Conservation (phyloP, 2,113 vertebrate species). For the Phyllopteryx taeniolatus region DNA sequence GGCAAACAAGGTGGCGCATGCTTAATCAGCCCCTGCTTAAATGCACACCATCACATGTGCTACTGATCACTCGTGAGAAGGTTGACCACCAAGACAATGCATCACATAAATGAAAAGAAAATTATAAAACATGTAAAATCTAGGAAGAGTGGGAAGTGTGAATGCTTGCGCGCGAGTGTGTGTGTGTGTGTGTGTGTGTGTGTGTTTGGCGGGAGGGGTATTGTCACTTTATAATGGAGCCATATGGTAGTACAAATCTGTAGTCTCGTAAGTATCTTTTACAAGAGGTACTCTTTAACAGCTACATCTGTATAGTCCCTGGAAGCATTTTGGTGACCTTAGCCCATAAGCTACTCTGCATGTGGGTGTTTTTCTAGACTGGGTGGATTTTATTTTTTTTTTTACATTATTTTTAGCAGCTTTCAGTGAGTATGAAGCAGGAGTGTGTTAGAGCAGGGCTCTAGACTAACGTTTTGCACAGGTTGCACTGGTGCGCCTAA, state of each 20-base stretch:
- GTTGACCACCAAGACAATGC: constrained; percentile 67
- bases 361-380: constrained; percentile 23
- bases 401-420: constrained; percentile 25
- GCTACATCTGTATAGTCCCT: constrained; percentile 62
- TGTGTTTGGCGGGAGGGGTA: constrained; percentile 41
- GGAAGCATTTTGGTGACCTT: constrained; percentile 67
- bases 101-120: constrained; percentile 63
- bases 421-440: constrained; percentile 4
- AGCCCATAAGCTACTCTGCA: constrained; percentile 47
- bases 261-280: constrained; percentile 65
- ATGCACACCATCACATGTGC: constrained; percentile 54
- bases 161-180: background rate
- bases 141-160: constrained; percentile 23
- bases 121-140: constrained; percentile 60
- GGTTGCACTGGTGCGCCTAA: too few relatives aligned
- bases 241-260: constrained; percentile 71
- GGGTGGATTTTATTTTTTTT: constrained; percentile 31
- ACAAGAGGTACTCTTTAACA: constrained; percentile 68
- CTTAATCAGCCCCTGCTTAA: constrained; percentile 67
- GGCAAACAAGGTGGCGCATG: constrained; percentile 48
- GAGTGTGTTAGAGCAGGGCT: too few relatives aligned
- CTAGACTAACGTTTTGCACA: too few relatives aligned
- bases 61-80: constrained; percentile 55
- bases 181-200: background rate
- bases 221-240: constrained; percentile 58